These are phyloP conservation scores for Mizuhopecten yessoensis DNA, from an alignment of 1,140 invertebrate genomes.

Conservation along the genomic window DNA sequence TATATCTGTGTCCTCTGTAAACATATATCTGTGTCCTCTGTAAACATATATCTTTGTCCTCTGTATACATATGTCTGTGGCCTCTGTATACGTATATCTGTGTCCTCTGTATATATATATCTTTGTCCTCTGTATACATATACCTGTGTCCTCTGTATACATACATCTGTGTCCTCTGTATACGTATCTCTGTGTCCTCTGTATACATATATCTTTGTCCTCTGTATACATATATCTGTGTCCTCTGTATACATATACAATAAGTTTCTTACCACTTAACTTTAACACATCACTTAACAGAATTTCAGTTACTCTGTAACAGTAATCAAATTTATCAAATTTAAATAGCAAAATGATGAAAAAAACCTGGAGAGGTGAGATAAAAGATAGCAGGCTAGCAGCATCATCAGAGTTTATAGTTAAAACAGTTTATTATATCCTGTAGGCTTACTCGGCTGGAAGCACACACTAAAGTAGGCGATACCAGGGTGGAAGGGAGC, in stretches of 20 bases:
- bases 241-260: background rate
- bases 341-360: slow-evolving; percentile 27
- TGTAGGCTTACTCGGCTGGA: background rate
- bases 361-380: background rate
- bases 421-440: background rate
- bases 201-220: background rate
- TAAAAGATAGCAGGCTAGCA: background rate
- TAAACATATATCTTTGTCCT: background rate
- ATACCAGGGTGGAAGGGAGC: background rate
- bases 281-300: background rate
- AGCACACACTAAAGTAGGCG: background rate
- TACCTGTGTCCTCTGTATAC: background rate
- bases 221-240: background rate
- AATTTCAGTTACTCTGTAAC: background rate
- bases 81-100: too few species aligned
- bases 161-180: too few species aligned
- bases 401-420: background rate
- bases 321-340: slow-evolving; percentile 36
- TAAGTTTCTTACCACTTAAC: background rate
- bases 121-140: too few species aligned
- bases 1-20: background rate
- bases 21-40: too few species aligned
- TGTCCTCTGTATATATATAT: background rate
- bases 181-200: background rate
- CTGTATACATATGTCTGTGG: background rate